phyloP scores from a whole-genome alignment of 2,113 vertebrate species.

The Hippocampus mohnikei region DNA sequence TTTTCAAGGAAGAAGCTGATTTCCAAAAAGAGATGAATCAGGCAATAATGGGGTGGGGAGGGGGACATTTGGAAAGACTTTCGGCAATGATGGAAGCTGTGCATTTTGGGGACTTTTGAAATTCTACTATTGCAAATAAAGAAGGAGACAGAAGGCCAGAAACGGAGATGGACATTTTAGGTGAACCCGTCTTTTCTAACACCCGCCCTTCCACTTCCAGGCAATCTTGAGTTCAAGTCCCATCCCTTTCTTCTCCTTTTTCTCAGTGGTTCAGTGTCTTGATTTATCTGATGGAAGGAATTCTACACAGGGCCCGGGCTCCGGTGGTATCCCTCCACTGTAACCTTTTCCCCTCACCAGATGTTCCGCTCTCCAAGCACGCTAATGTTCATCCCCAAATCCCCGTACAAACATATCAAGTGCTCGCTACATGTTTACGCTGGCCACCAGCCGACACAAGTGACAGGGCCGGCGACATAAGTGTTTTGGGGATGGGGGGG shows the following conservation, averaged over 20 bases:
- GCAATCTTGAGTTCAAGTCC: slow-evolving; percentile 70
- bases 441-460: slow-evolving; percentile 54
- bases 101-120: neutral
- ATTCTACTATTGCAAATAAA: too few species aligned
- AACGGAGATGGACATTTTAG: slow-evolving; percentile 38
- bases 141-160: neutral
- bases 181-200: slow-evolving; percentile 43
- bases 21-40: too few species aligned
- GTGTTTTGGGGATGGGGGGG: slow-evolving; percentile 30
- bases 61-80: too few species aligned
- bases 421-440: slow-evolving; percentile 69
- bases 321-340: slow-evolving; percentile 73
- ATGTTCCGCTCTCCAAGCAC: slow-evolving; percentile 78
- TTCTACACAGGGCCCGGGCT: slow-evolving; percentile 69
- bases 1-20: too few species aligned
- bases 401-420: slow-evolving; percentile 76
- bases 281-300: slow-evolving; percentile 83
- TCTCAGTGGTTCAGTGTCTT: slow-evolving; percentile 71
- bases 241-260: slow-evolving; percentile 51
- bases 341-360: slow-evolving; percentile 79
- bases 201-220: slow-evolving; percentile 53
- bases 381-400: slow-evolving; percentile 75
- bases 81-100: too few species aligned
- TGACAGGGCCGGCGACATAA: slow-evolving; percentile 60
- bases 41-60: too few species aligned